These are phyloP conservation scores for Scyliorhinus canicula DNA, from an alignment of 2,797 vertebrate species.

Conservation along the genomic window DNA sequence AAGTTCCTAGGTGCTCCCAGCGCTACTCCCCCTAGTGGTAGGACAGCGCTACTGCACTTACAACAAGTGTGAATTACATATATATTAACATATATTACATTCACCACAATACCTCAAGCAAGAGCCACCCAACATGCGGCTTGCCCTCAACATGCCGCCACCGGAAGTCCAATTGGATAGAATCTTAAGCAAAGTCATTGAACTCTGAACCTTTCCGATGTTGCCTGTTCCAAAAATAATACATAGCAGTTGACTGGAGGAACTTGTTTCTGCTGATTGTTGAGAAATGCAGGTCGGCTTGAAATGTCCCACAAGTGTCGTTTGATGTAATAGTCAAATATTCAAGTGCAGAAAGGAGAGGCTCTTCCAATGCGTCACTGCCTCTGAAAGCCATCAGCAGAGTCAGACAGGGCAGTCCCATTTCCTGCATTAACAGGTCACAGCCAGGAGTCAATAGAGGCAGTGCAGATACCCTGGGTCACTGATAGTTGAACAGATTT, in stretches of 20 bases:
- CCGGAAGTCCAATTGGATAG: not conserved
- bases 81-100: no score
- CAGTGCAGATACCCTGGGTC: not conserved
- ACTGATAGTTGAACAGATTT: not conserved
- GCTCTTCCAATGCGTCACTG: not conserved
- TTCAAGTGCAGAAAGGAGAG: not conserved
- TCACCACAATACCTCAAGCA: no score
- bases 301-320: not conserved
- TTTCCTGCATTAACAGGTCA: not conserved
- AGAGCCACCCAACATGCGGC: no score
- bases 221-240: not conserved
- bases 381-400: not conserved
- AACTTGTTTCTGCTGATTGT: not conserved
- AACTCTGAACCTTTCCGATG: not conserved
- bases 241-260: not conserved
- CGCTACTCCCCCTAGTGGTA: no score
- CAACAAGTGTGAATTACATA: no score
- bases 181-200: not conserved
- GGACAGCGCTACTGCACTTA: no score
- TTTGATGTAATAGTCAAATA: not conserved
- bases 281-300: not conserved
- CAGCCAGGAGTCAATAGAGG: not conserved
- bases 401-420: not conserved
- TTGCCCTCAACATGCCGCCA: no score
- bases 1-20: no score